These are phyloP conservation scores for Eolophus roseicapilla DNA, from an alignment of 2,113 vertebrate genomes.

Conservation along the genomic window DNA sequence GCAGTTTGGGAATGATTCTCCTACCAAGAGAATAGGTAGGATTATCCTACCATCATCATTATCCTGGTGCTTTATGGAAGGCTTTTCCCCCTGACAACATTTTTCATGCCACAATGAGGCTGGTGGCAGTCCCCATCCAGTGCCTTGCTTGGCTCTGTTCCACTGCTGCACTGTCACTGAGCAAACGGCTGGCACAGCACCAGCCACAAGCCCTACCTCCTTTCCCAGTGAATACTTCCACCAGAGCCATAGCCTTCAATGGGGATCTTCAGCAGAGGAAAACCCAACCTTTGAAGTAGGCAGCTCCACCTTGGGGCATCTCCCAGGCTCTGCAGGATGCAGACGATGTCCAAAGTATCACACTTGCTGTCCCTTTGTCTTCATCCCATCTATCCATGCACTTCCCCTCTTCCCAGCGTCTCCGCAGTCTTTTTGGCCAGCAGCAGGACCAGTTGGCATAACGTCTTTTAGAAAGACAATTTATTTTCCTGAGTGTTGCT, in stretches of 20 bases:
- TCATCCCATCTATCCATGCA: not conserved
- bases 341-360: not conserved
- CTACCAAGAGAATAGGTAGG: not conserved
- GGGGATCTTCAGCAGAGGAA: not conserved
- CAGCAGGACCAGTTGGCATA: not conserved
- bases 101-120: not conserved
- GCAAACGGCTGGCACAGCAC: not conserved
- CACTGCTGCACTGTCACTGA: fast-evolving
- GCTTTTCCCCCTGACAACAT: not conserved
- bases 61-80: not conserved
- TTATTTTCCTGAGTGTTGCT: not conserved
- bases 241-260: fast-evolving
- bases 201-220: not conserved
- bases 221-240: not conserved
- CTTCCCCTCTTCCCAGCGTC: not conserved
- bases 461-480: not conserved
- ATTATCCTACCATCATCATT: not conserved
- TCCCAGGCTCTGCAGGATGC: fast-evolving
- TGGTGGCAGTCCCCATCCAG: fast-evolving
- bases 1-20: not conserved
- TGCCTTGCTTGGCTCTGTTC: not conserved
- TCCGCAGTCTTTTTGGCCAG: not conserved
- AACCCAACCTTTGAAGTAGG: not conserved
- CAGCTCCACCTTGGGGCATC: too few species aligned
- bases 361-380: not conserved